Conservation (phyloP, 2,888 invertebrate species). For the Phasia obesa region DNA sequence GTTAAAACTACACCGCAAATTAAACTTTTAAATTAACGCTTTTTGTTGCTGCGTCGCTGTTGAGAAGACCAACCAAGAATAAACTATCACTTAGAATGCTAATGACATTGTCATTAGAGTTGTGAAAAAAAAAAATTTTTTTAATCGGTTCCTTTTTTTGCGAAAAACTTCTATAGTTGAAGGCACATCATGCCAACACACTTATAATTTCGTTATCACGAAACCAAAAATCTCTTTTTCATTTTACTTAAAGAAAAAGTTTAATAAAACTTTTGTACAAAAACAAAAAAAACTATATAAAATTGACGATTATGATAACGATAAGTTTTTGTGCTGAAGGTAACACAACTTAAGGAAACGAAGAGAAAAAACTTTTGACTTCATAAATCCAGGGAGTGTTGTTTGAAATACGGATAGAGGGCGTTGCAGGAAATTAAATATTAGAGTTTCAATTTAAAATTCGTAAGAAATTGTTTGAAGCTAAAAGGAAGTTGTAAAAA, state of each 20-base stretch:
- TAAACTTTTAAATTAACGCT: slow-evolving; percentile 57
- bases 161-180: not conserved
- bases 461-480: slow-evolving; percentile 1
- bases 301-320: slow-evolving; percentile 50
- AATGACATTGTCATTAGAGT: slow-evolving; percentile 70
- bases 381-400: slow-evolving; percentile 48
- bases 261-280: slow-evolving; percentile 13
- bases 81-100: slow-evolving; percentile 70
- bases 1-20: slow-evolving; percentile 22
- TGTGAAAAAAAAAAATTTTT: slow-evolving; percentile 21
- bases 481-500: not conserved
- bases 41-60: not conserved
- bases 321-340: slow-evolving; percentile 49
- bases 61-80: slow-evolving; percentile 23
- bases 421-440: slow-evolving; percentile 65
- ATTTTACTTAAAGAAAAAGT: slow-evolving; percentile 27
- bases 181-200: slow-evolving; percentile 38
- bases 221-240: slow-evolving; percentile 50
- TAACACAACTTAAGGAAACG: slow-evolving; percentile 14
- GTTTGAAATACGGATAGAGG: slow-evolving; percentile 35
- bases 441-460: slow-evolving; percentile 49
- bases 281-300: slow-evolving; percentile 7
- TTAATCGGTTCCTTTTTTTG: slow-evolving; percentile 2
- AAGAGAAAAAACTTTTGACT: slow-evolving; percentile 5
- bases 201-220: slow-evolving; percentile 58